Base-by-base conservation (phyloP, 2,113 vertebrate genomes). In the Hyperopisus bebe region DNA sequence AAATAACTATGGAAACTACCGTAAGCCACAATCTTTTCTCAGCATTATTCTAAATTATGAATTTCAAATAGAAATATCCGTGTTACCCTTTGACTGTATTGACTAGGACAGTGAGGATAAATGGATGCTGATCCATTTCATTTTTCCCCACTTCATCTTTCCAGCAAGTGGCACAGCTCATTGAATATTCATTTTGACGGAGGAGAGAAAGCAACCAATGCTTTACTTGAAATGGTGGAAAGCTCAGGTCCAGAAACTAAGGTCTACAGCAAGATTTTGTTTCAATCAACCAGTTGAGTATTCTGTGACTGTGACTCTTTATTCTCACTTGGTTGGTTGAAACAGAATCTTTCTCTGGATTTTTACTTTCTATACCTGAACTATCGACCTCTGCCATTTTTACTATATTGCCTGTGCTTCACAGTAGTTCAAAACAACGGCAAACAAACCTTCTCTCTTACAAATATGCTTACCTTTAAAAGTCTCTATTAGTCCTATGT, bases 41-140 rank as follows among this genome's bases (percentile, higher is more conserved):
- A 31, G 85, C 50, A 35, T 15, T 55, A 47, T 35, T 50, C 3
- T 31, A 51, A 53, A 87, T 24, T 11, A 87, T 19, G 85, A 87
- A 87, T 55, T 87, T 87, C 50, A 87, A 87, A 50, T 31, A 53
- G 27, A 87, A 55, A 87, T 87, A 55, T 87, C 27, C 51, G 19
- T 35, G 47, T 51, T 53, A 31, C 85, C 85, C 85, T 42, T 87
- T 53, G 85, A 87, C 85, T 51, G 48, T 35, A 35, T 15, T 46
- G 48, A 86, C 48, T 35, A 47, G 31, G 47, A 47, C n/a, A 55
- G 50, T 53, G 50, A 31, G 53, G 85, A 87, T 24, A 86, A 53
- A 87, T 87, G 31, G 47, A 87, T 0, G 50, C n/a, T 13, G 39
- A 50, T 87, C 85, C 85, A 87, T 87, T 15, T 17, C 2, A 51